phyloP scores from a whole-genome alignment of 2,113 vertebrate genomes.

The Pandion haliaetus region DNA sequence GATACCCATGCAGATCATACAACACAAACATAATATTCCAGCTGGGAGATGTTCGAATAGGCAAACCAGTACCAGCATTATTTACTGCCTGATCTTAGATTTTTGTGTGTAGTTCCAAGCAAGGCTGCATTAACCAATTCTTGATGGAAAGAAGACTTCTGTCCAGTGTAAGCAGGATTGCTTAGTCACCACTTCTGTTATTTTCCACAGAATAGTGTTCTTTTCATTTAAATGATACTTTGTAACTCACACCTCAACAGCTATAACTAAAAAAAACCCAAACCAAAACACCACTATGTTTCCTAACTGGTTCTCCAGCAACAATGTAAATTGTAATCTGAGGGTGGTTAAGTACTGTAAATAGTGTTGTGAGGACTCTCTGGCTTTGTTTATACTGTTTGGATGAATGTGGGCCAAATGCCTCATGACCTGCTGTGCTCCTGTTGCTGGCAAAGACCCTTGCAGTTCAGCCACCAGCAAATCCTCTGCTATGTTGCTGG shows the following conservation, averaged over 20 bases:
- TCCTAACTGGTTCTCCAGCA: not conserved
- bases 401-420: not conserved
- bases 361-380: not conserved
- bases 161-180: not conserved
- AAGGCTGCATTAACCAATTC: not conserved
- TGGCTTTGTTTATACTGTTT: not conserved
- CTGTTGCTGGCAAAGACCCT: not conserved
- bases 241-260: not conserved
- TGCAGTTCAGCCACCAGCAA: not conserved
- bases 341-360: not conserved
- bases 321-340: not conserved
- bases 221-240: not conserved
- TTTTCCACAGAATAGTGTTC: not conserved
- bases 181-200: not conserved
- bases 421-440: not conserved
- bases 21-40: not conserved
- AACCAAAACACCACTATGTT: not conserved
- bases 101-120: not conserved
- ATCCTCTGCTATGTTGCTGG: not conserved
- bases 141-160: not conserved
- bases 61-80: not conserved
- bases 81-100: not conserved
- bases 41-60: not conserved
- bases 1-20: not conserved
- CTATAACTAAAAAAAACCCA: not conserved